These are phyloP conservation scores for Sebastes schlegelii DNA, from an alignment of 2,113 vertebrate species.

Conservation along the genomic window DNA sequence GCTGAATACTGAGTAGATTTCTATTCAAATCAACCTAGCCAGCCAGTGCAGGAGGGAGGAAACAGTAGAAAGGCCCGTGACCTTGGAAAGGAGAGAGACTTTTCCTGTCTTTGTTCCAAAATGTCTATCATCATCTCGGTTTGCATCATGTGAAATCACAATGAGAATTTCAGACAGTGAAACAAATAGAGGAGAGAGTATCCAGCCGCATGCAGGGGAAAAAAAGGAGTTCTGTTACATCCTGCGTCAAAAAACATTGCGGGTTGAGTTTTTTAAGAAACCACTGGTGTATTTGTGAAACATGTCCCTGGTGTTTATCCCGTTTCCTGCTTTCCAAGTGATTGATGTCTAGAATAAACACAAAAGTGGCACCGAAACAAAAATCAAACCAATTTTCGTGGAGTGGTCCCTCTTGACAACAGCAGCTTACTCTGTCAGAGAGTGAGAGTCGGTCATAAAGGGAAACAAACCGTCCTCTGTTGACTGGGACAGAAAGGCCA, in stretches of 20 bases:
- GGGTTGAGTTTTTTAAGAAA: conserved; percentile 40
- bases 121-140: conserved; percentile 41
- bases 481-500: conserved; percentile 33
- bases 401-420: conserved; percentile 1
- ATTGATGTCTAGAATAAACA: conserved; percentile 25
- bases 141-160: conserved; percentile 49
- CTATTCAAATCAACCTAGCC: conserved; percentile 57
- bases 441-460: conserved; percentile 8
- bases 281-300: conserved; percentile 35
- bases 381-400: conserved; percentile 36
- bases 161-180: conserved; percentile 37
- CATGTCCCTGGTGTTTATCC: conserved; percentile 23
- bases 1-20: conserved; percentile 55
- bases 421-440: conserved; percentile 12
- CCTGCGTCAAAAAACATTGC: not conserved
- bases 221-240: conserved; percentile 9
- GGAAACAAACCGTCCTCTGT: conserved; percentile 56
- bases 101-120: conserved; percentile 82
- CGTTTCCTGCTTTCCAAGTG: conserved; percentile 28
- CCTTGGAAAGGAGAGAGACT: conserved; percentile 62
- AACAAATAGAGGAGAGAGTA: not conserved
- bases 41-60: conserved; percentile 36
- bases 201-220: not conserved
- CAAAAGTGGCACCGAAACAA: conserved; percentile 26
- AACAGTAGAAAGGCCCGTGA: conserved; percentile 62